Base-by-base conservation (phyloP, 2,113 vertebrate genomes). In the Lota lota region DNA sequence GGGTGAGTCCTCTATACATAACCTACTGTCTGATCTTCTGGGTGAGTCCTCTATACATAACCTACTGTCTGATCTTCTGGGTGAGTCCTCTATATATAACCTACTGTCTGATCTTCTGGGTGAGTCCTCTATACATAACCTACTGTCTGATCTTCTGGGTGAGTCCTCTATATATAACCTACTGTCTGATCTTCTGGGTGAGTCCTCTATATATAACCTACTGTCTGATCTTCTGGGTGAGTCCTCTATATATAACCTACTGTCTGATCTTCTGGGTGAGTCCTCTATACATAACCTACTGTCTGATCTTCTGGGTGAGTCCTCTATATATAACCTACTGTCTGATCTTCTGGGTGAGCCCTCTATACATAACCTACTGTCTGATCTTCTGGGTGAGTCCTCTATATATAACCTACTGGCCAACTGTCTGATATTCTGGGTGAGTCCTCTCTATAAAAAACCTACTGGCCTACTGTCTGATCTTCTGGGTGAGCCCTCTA, bases 351-450 rank as follows among this genome's bases (percentile, higher is more conserved):
- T 51, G 1, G 2, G 11, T 53, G 11, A 15, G 11, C 11, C 17
- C 40, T 28, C 28, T 28, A 24, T 4, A 2, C 2, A 4, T 24
- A 1, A 2, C 1, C 24, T 24, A 24, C 24, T 24, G 24, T 1
- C 94, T 96, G 89, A 84, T 97, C 84, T 96, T 96, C 86, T 96
- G 95, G 95, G 95, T 95, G 87, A 95, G 93, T 21, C 50, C n/a
- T 53, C 50, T 53, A 53, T n/a, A n/a, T n/a, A n/a, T 3, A 4
- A 28, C 69, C 94, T 97, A 81, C 94, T 97, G 83, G 89, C 95
- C 88, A 95, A 96, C 90, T 94, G 93, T 82, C 94, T 96, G 89
- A 83, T 97, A 83, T 96, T 97, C 86, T 97, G 95, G 95, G 95
- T 96, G 87, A 95, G 93, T 61, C 15, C n/a, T 56, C 53, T 56